A percentile compares a stretch with the other conserved stretches of the same genome.
Conservation (phyloP, 1,140 invertebrate genomes). For the Caerostris extrusa region DNA sequence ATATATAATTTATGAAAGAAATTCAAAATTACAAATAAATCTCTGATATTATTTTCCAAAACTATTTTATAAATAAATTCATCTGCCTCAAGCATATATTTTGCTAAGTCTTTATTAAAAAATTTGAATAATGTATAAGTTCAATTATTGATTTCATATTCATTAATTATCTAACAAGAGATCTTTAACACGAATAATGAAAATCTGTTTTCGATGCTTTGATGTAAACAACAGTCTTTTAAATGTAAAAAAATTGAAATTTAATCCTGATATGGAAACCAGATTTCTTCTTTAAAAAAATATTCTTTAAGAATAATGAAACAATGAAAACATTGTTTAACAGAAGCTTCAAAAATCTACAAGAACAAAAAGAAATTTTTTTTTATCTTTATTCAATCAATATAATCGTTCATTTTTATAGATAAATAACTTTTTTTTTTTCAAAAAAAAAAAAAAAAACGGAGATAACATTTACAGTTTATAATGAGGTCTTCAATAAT, state of each 20-base stretch:
- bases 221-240: not conserved
- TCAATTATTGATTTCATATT: not conserved
- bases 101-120: not conserved
- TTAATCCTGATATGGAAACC: not conserved
- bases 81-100: not conserved
- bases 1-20: not conserved
- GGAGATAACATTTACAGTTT: not conserved
- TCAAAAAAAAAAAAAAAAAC: not conserved
- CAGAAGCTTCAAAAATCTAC: not conserved
- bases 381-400: conserved; percentile 24
- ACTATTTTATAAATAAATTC: not conserved
- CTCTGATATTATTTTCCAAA: not conserved
- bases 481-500: not conserved
- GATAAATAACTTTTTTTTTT: not conserved
- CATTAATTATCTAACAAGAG: not conserved
- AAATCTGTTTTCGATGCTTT: not conserved
- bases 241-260: not conserved
- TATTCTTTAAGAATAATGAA: not conserved
- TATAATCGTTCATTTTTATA: conserved; percentile 48
- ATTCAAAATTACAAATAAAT: not conserved
- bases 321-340: not conserved
- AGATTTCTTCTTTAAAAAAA: not conserved
- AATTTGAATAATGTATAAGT: not conserved
- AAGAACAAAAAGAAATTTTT: not conserved
- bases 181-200: not conserved